Base-by-base conservation (phyloP, 2,113 vertebrate species). In the Ictalurus punctatus region DNA sequence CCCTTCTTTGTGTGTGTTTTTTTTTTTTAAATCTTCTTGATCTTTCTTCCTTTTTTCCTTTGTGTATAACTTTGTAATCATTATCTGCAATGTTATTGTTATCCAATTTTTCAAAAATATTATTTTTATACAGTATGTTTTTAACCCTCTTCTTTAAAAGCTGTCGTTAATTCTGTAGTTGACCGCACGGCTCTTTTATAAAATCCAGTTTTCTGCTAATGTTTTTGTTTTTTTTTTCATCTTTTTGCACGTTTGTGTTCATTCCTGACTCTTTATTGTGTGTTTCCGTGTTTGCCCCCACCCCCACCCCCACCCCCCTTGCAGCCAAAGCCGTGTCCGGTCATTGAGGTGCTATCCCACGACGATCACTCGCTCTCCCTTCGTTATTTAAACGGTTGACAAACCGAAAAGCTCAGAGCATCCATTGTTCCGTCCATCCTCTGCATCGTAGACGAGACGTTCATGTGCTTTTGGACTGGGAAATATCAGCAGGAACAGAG, bases 281-380 rank as follows among this genome's bases (percentile, higher is more conserved):
- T 56, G 14, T 54, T n/a, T 52, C 2, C 34, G 23, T 79, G 69
- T 52, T 71, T 48, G 44, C 44, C 40, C 40, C 40, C 40, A 40
- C 5, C 6, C 40, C 40, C 40, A 40, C 5, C 6, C 40, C 5
- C 19, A 91, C 83, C 92, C 67, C 17, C 91, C 85, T 91, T 83
- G 19, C 93, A 99, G 98, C 98, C 95, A 98, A 97, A 97, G 98
- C 97, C 71, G 95, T 96, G 89, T 96, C 94, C 82, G 97, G 97
- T 91, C 96, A 97, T 56, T 98, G 96, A 98, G 95, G 93, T 95
- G 95, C 94, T 94, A 90, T 80, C 91, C 89, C 90, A 90, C 84
- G 58, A 67, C 27, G 82, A 91, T 84, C 90, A 82, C 87, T 83
- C 82, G 83, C 83, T 73, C 81, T 79, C 34, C 90, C 88, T 13